Evolutionary conservation across 1,140 invertebrate species (phyloP), one percentile per base, ranked within the genome.

Genomic region (Asobara japonica): DNA sequence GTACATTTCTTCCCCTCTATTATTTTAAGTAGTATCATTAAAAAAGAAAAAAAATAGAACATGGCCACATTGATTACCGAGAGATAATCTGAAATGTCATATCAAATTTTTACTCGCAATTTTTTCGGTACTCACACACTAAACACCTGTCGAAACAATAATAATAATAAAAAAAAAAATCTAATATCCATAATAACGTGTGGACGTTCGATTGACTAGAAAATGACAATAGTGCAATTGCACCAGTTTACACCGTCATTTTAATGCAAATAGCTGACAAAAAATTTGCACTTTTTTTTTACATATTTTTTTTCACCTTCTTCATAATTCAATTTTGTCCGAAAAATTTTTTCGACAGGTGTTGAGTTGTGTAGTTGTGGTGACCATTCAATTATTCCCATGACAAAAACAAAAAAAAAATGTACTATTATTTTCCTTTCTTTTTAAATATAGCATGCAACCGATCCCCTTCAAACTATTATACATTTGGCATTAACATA

Each of bases 401-500:
- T 56, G 13, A 56, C 22, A 56, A 56, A 56, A 56, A 16, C 6
- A 20, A 51, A 18, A 18, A 18, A 36, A 36, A 36, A 36, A 36
- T 6, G 31, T 6, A 36, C 5, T 6, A 11, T 6, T 5, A 33
- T 33, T 41, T 18, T 68, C 13, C 22, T 25, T 68, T 68, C 33
- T 61, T 38, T 65, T 29, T 36, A n/a, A n/a, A 38, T 71, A 65
- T 65, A 71, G 61, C 60, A 71, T 71, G 69, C 69, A 71, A 71
- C 41, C 62, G 45, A 71, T 71, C 48, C 69, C 74, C 71, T 65
- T 66, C 76, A 78, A 85, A 84, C 84, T 86, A 86, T 86, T 86
- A 86, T 87, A 86, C 86, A 86, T 87, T 87, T 86, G 85, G 86
- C 86, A 86, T 87, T 87, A 83, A 86, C 82, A 84, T 86, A 87